These are phyloP conservation scores for Pholis gunnellus DNA, from an alignment of 2,113 vertebrate genomes.

Conservation along the genomic window DNA sequence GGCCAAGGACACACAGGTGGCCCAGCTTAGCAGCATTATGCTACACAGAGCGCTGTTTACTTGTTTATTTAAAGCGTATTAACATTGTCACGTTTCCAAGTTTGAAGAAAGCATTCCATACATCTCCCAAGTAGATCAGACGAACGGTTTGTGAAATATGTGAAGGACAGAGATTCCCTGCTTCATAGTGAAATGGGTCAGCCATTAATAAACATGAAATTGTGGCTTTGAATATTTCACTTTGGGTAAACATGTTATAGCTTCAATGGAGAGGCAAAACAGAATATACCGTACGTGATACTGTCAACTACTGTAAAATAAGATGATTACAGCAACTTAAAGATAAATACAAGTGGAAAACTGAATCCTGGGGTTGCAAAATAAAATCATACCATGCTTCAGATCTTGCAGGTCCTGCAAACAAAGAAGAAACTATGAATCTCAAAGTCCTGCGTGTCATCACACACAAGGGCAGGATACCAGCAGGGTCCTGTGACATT, in stretches of 20 bases:
- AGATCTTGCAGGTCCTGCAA: conserved; percentile 51
- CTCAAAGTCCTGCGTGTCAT: neutral
- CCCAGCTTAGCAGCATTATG: no score
- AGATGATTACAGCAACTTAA: neutral
- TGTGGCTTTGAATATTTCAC: neutral
- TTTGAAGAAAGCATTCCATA: no score
- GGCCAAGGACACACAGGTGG: no score
- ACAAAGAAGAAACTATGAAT: conserved; percentile 14
- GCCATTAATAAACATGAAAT: neutral
- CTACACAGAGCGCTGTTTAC: no score
- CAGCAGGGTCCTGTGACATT: neutral
- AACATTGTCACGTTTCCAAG: no score
- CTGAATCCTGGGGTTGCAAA: neutral
- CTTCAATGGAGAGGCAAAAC: neutral
- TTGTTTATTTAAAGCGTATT: no score
- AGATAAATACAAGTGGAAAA: neutral
- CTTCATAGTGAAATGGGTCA: neutral
- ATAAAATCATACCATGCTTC: conserved; percentile 65
- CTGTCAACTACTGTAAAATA: neutral
- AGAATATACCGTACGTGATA: neutral
- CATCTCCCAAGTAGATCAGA: no score
- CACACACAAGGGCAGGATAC: neutral
- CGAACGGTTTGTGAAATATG: neutral
- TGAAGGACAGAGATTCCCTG: no score
- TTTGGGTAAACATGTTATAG: neutral